Conservation (phyloP, 2,888 invertebrate species). For the Clepsis dumicolana region DNA sequence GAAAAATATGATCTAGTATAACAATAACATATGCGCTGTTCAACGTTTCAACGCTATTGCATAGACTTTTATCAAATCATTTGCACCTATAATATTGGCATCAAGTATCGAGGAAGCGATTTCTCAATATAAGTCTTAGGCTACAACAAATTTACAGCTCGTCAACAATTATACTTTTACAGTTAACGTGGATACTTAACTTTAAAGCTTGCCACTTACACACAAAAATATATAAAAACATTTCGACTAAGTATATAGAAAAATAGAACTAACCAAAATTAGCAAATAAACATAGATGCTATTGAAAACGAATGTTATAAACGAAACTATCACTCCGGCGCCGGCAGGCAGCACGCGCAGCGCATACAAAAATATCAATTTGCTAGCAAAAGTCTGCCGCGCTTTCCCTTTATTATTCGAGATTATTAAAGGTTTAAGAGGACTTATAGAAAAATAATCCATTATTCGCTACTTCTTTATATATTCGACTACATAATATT, state of each 20-base stretch:
- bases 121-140: conserved; percentile 64
- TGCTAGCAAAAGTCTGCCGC: conserved; percentile 46
- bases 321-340: conserved; percentile 59
- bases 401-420: conserved; percentile 47
- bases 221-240: conserved; percentile 53
- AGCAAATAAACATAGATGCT: conserved; percentile 67
- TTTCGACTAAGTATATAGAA: conserved; percentile 51
- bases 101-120: conserved; percentile 60
- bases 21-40: conserved; percentile 37
- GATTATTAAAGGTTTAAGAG: conserved; percentile 55
- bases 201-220: conserved; percentile 79
- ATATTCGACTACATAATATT: conserved; percentile 56
- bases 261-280: conserved; percentile 53
- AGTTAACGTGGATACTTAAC: conserved; percentile 71
- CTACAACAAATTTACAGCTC: conserved; percentile 78
- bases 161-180: conserved; percentile 74
- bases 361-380: conserved; percentile 58
- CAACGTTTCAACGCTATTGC: conserved; percentile 36
- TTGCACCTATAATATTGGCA: conserved; percentile 44
- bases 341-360: conserved; percentile 42
- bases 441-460: conserved; percentile 77
- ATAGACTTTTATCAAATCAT: conserved; percentile 31
- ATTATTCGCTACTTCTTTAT: conserved; percentile 47
- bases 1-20: conserved; percentile 40
- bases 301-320: conserved; percentile 61